Evolutionary conservation across 1,140 invertebrate genomes (phyloP), one percentile per base, ranked within the genome.

Genomic region (Neodiprion fabricii): DNA sequence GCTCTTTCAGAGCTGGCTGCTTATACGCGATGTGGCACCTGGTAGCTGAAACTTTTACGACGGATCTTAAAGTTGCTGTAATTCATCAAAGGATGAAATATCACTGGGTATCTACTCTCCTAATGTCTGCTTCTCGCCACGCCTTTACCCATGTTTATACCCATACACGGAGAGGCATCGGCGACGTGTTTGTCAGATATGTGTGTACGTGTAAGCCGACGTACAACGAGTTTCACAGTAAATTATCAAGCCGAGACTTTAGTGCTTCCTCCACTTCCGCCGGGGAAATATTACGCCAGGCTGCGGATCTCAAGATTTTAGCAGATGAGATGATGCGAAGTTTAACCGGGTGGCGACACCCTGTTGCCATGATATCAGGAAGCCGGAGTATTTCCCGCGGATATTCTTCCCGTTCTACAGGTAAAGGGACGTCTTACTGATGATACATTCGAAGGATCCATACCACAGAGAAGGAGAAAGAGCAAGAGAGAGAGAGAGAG

Each of bases 51-150:
- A 61, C 53, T 61, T 61, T 61, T 12, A 61, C 7, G 53, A 61
- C 53, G 53, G 53, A 17, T 12, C 53, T 61, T 61, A 61, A 61
- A 61, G 53, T 61, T 61, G 11, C 53, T 61, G 53, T 61, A 61
- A 61, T 61, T 61, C 53, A 61, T 61, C 53, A 61, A 61, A 61
- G 53, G 53, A 7, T 61, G 53, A 61, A 61, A 61, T 61, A 61
- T 61, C 53, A 61, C 53, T 17, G 53, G 11, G 8, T 61, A 61
- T 61, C 53, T 14, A 61, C 53, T 61, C 53, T 12, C 11, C 53
- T 61, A 61, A 61, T 61, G 53, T 17, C 53, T 61, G 53, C 53
- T 17, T 12, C 53, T 61, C 28, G 28, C 28, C n/a, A 61, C 53
- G 53, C 53, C 53, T 61, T n/a, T 61, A 40, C 28, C 28, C 28